Percentiles rank a stretch among this genome's conserved stretches.
Evolutionary conservation across 2,888 invertebrate genomes (phyloP).

Genomic region (Hemistola chrysoprasaria): DNA sequence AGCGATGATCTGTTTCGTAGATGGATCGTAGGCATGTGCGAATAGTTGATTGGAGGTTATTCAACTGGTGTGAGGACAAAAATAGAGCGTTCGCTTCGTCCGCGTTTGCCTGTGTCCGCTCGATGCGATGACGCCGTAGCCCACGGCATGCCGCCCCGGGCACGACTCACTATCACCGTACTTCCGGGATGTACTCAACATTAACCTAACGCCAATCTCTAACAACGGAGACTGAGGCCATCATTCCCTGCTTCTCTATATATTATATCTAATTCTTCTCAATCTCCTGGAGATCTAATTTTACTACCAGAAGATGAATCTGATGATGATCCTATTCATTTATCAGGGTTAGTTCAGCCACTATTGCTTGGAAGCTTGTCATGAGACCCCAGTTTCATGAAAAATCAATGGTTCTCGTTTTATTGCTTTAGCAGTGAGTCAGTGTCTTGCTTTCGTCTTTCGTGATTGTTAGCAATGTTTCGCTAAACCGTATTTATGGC

Average conservation of each 20-base stretch:
- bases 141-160: slow-evolving; percentile 39
- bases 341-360: slow-evolving; percentile 9
- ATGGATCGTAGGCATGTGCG: slow-evolving; percentile 68
- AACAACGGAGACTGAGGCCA: slow-evolving; percentile 26
- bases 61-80: slow-evolving; percentile 76
- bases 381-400: slow-evolving; percentile 8
- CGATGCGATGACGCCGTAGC: slow-evolving; percentile 40
- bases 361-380: neutral
- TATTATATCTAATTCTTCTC: no score
- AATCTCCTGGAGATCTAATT: no score
- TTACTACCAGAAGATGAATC: no score
- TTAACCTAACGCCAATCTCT: slow-evolving; percentile 44
- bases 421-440: slow-evolving; percentile 23
- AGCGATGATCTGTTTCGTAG: slow-evolving; percentile 43
- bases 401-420: slow-evolving; percentile 16
- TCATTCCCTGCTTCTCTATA: neutral
- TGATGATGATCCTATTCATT: no score
- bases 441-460: slow-evolving; percentile 29
- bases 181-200: slow-evolving; percentile 65
- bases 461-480: slow-evolving; percentile 31
- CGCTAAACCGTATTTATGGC: slow-evolving; percentile 32
- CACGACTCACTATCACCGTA: slow-evolving; percentile 36
- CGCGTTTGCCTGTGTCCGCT: slow-evolving; percentile 51
- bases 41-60: slow-evolving; percentile 82
- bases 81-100: slow-evolving; percentile 69